A percentile compares a stretch with the other conserved stretches of the same genome.
These are phyloP conservation scores for Abscondita cerata DNA, from an alignment of 2,888 invertebrate genomes.

Conservation along the genomic window DNA sequence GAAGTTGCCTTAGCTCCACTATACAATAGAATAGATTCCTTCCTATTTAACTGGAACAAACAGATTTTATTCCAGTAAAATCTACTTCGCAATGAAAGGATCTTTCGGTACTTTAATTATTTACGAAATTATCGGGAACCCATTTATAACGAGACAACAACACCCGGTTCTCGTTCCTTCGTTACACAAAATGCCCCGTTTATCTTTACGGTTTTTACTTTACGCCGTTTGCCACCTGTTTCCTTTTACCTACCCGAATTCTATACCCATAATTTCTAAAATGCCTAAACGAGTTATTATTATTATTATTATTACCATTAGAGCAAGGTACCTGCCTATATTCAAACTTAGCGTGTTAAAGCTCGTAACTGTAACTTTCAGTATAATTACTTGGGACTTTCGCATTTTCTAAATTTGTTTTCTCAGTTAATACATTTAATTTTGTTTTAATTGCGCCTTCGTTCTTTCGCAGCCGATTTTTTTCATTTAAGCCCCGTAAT, in stretches of 20 bases:
- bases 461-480: background rate
- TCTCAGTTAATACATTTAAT: conserved; percentile 6
- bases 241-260: conserved; percentile 12
- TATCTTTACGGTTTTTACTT: conserved; percentile 11
- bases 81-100: conserved; percentile 39
- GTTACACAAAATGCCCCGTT: conserved; percentile 22
- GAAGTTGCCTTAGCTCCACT: conserved; percentile 43
- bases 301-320: too few relatives aligned
- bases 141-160: conserved; percentile 14
- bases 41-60: conserved; percentile 48
- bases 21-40: conserved; percentile 45
- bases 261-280: background rate
- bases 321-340: too few relatives aligned
- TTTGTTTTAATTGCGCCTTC: conserved; percentile 11
- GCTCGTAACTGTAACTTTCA: background rate
- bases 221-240: conserved; percentile 38
- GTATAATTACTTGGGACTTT: conserved; percentile 7
- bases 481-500: too few relatives aligned
- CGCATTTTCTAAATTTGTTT: conserved; percentile 8
- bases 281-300: conserved; percentile 1
- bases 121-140: conserved; percentile 21
- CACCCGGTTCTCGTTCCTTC: conserved; percentile 14
- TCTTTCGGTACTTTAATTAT: conserved; percentile 28
- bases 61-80: conserved; percentile 46
- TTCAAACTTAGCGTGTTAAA: too few relatives aligned